phyloP scores from a whole-genome alignment of 1,140 invertebrate species.

The Sipha flava region DNA sequence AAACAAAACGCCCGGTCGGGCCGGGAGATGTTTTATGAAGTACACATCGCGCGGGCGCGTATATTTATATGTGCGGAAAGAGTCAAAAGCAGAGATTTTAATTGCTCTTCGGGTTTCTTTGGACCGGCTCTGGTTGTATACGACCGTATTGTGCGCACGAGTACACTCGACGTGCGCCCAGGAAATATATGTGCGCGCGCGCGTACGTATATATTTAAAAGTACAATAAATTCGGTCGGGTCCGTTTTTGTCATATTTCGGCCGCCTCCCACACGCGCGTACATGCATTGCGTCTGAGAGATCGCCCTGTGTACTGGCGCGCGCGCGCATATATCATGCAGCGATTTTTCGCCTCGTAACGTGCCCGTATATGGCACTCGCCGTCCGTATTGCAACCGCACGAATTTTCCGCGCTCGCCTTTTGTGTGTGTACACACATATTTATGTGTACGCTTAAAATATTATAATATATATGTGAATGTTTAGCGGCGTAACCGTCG shows the following conservation, averaged over 20 bases:
- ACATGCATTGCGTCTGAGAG: too few relatives aligned
- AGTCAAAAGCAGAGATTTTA: constrained; percentile 24
- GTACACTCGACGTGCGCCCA: background rate
- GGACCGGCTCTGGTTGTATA: background rate
- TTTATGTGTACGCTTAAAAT: too few relatives aligned
- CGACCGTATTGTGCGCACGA: background rate
- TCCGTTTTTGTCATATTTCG: constrained; percentile 19
- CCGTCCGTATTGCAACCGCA: too few relatives aligned
- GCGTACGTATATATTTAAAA: background rate
- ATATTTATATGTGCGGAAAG: background rate
- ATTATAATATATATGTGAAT: too few relatives aligned
- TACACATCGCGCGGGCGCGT: background rate
- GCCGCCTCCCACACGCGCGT: background rate
- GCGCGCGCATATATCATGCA: too few relatives aligned
- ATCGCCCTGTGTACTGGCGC: too few relatives aligned
- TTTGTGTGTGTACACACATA: too few relatives aligned
- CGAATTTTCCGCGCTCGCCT: too few relatives aligned
- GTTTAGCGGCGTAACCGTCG: too few relatives aligned
- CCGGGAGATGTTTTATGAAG: background rate
- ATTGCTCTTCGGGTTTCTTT: constrained; percentile 14
- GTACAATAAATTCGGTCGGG: background rate
- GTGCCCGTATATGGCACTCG: too few relatives aligned
- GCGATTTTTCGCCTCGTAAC: too few relatives aligned
- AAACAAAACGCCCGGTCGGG: background rate
- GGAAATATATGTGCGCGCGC: background rate